Percentiles rank a stretch among this genome's conserved stretches.
These are phyloP conservation scores for Pagrus major DNA, from an alignment of 2,113 vertebrate genomes.

Conservation along the genomic window DNA sequence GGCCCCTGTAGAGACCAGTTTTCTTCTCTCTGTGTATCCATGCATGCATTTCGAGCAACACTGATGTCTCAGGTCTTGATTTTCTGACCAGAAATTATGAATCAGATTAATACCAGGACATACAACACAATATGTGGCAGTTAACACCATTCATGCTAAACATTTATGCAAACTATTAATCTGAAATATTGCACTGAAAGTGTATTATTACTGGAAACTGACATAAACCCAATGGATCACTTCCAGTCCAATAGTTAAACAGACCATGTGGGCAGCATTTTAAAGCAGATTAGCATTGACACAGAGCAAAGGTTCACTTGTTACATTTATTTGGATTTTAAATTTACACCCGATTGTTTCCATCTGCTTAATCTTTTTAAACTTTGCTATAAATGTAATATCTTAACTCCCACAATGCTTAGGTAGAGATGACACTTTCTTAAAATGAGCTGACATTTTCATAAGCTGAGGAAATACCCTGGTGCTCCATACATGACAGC, in stretches of 20 bases:
- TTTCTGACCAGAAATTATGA: not conserved
- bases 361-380: conserved; percentile 3
- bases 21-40: not conserved
- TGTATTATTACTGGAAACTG: not conserved
- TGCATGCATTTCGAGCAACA: not conserved
- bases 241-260: not conserved
- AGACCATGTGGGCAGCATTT: not conserved
- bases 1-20: not conserved
- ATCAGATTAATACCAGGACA: not conserved
- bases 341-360: not conserved
- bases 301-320: not conserved
- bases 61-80: too few species aligned
- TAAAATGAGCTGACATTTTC: conserved; percentile 53
- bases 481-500: conserved; percentile 54
- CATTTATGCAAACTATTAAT: not conserved
- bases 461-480: conserved; percentile 52
- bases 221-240: not conserved
- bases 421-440: conserved; percentile 22
- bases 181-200: not conserved
- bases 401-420: not conserved
- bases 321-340: conserved; percentile 3
- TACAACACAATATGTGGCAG: not conserved
- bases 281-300: not conserved
- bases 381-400: not conserved
- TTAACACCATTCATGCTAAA: not conserved